These are phyloP conservation scores for Pedicia rivosa DNA, from an alignment of 2,888 invertebrate species.

Conservation along the genomic window DNA sequence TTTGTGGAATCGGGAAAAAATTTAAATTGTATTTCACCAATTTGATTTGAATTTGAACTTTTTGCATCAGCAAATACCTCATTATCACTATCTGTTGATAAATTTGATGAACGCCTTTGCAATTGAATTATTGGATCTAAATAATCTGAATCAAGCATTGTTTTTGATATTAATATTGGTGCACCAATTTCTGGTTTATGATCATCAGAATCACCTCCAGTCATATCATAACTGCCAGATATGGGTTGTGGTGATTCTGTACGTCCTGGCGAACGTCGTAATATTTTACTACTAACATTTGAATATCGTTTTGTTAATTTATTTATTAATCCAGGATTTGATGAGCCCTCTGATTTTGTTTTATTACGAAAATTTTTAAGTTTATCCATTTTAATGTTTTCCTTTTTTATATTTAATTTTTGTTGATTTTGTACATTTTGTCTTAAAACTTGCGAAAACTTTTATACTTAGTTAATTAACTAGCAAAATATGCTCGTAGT, in stretches of 20 bases:
- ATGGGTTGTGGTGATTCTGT: conserved; percentile 8
- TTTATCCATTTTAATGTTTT: conserved; percentile 15
- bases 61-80: conserved; percentile 26
- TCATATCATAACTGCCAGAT: conserved; percentile 30
- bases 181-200: conserved; percentile 29
- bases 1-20: conserved; percentile 7
- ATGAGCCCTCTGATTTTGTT: conserved; percentile 15
- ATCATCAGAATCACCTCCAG: conserved; percentile 24
- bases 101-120: conserved; percentile 3
- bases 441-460: too few species aligned
- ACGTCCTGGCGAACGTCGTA: conserved; percentile 20
- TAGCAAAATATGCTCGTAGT: too few species aligned
- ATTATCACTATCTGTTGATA: conserved; percentile 23
- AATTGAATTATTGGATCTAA: not conserved
- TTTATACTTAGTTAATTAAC: too few species aligned
- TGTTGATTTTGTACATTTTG: too few species aligned
- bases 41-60: conserved; percentile 15
- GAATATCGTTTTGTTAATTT: conserved; percentile 28
- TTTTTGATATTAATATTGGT: conserved; percentile 28
- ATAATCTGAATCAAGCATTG: conserved; percentile 25
- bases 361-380: conserved; percentile 13
- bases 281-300: conserved; percentile 24
- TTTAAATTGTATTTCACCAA: conserved; percentile 11
- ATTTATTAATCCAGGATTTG: conserved; percentile 19
- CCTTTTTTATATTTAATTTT: too few species aligned